phyloP scores from a whole-genome alignment of 2,113 vertebrate genomes.

The Ammodytes dubius region DNA sequence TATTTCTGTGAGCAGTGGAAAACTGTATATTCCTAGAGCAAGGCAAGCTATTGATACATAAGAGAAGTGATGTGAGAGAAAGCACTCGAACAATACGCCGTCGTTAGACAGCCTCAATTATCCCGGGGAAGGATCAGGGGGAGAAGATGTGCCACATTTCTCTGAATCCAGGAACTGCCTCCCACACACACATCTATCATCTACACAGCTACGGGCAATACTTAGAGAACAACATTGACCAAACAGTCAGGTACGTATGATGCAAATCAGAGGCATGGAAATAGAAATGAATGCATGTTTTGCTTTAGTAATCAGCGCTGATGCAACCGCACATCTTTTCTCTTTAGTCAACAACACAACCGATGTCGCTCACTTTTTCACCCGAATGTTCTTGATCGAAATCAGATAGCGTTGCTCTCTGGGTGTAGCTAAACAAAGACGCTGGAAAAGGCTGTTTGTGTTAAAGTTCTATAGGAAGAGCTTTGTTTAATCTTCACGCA shows the following conservation, averaged over 20 bases:
- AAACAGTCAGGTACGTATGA: slow-evolving; percentile 53
- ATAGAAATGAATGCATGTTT: slow-evolving; percentile 67
- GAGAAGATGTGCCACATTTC: slow-evolving; percentile 44
- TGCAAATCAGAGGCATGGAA: slow-evolving; percentile 60
- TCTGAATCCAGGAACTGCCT: slow-evolving; percentile 71
- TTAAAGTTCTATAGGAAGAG: slow-evolving; percentile 37
- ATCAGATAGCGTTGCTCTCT: slow-evolving; percentile 21
- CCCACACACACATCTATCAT: slow-evolving; percentile 75
- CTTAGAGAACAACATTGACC: slow-evolving; percentile 63
- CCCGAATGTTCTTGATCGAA: slow-evolving; percentile 43
- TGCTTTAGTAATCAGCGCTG: slow-evolving; percentile 58
- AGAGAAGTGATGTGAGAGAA: slow-evolving; percentile 53
- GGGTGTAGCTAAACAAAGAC: neutral
- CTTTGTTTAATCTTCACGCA: slow-evolving; percentile 53
- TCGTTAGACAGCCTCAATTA: slow-evolving; percentile 77
- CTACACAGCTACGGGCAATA: slow-evolving; percentile 64
- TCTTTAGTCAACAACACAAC: slow-evolving; percentile 37
- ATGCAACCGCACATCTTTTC: slow-evolving; percentile 29
- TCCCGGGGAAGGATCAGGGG: slow-evolving; percentile 69
- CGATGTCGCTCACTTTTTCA: slow-evolving; percentile 46
- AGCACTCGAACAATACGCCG: slow-evolving; percentile 56
- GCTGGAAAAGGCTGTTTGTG: slow-evolving; percentile 24
- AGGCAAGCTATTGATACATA: slow-evolving; percentile 47
- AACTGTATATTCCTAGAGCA: slow-evolving; percentile 48
- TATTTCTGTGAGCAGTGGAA: slow-evolving; percentile 6